Conservation (phyloP, 2,113 vertebrate genomes). For the Coturnix japonica region DNA sequence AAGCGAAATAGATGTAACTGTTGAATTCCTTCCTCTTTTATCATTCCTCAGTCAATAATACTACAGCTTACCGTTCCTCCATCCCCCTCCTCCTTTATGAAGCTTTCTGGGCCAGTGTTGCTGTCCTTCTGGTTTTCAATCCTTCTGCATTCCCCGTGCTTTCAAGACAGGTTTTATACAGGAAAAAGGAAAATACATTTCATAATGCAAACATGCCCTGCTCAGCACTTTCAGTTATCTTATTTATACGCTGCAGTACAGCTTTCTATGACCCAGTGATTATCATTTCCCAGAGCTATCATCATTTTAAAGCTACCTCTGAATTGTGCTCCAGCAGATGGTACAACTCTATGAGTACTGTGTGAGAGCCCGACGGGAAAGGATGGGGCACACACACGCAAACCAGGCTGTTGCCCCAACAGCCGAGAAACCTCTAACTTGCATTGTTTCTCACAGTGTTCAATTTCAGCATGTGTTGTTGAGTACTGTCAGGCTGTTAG, state of each 20-base stretch:
- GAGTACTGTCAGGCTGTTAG: slow-evolving; percentile 40
- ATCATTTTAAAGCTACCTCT: slow-evolving; percentile 80
- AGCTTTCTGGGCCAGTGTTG: slow-evolving; percentile 76
- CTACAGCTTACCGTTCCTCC: slow-evolving; percentile 75
- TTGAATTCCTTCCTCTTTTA: slow-evolving; percentile 73
- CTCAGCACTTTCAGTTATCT: slow-evolving; percentile 84
- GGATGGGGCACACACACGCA: background rate
- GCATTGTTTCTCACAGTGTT: slow-evolving; percentile 41
- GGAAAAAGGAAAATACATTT: slow-evolving; percentile 79
- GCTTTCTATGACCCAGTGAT: slow-evolving; percentile 81
- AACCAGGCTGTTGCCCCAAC: slow-evolving; percentile 49
- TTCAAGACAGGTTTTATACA: slow-evolving; percentile 77
- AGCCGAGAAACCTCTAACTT: slow-evolving; percentile 48
- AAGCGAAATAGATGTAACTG: slow-evolving; percentile 74
- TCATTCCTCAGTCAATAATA: slow-evolving; percentile 77
- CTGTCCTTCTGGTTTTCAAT: slow-evolving; percentile 72
- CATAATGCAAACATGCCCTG: slow-evolving; percentile 79
- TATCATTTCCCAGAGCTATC: slow-evolving; percentile 82
- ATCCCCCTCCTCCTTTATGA: slow-evolving; percentile 74
- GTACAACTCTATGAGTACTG: slow-evolving; percentile 52
- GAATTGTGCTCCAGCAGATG: slow-evolving; percentile 78
- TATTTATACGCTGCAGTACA: slow-evolving; percentile 81
- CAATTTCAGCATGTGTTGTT: slow-evolving; percentile 32
- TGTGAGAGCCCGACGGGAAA: slow-evolving; percentile 52
- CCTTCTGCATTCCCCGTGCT: slow-evolving; percentile 67